Evolutionary conservation across 2,888 invertebrate genomes (phyloP), one percentile per base, ranked within the genome.

Genomic region (Tiphia femorata): DNA sequence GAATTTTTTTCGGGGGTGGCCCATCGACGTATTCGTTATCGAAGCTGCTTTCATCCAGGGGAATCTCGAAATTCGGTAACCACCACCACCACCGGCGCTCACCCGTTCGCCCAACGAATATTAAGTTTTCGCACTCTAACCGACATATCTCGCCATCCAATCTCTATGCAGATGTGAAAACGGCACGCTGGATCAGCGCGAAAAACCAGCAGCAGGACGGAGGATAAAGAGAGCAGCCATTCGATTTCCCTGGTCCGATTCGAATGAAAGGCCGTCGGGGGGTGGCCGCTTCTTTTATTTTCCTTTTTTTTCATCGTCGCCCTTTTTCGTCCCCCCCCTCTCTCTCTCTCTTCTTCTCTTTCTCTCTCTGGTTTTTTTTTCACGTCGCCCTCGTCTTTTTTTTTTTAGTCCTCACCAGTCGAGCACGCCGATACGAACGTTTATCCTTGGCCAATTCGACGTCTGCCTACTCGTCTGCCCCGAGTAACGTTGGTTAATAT

Each of bases 91-190:
- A n/a, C n/a, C n/a, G n/a, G n/a, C n/a, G n/a, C n/a, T n/a, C n/a
- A n/a, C n/a, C n/a, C n/a, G n/a, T n/a, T n/a, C n/a, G 44, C 40
- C 19, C 30, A 20, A 41, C 57, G 64, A 62, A 63, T 70, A 71
- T 70, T 62, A 70, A 72, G 62, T 63, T 61, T 64, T 64, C 61
- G 58, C 60, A 47, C 57, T 52, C 57, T 53, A 61, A 63, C 52
- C 30, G 62, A 57, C 58, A 49, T 54, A 49, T 54, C 58, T 25
- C 38, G 43, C 58, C 51, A 66, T 68, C 72, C 72, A 73, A 74
- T 74, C 62, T 74, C 74, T 73, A 73, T 74, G 74, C 69, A 74
- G 73, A 73, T 73, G 67, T 57, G 33, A 61, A 56, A 61, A 70
- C 59, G 59, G 43, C 46, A 49, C 52, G 54, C 47, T 55, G 57